Evolutionary conservation across 2,797 vertebrate species (phyloP), one percentile per base, ranked within the genome.

Genomic region (Synaphobranchus kaupii): DNA sequence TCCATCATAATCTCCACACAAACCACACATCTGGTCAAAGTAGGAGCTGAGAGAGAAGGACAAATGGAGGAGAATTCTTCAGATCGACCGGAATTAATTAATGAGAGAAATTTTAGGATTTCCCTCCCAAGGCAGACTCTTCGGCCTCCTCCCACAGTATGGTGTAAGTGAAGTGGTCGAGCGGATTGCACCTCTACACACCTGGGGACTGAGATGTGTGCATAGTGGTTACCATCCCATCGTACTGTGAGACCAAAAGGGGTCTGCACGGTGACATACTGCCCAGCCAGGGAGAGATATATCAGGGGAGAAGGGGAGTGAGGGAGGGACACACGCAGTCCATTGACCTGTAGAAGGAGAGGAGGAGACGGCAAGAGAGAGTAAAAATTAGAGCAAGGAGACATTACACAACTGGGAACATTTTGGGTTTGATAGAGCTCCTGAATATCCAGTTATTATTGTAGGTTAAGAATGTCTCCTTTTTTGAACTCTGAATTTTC

Each of bases 151-250:
- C 34, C 13, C 31, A 60, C 44, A 17, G n/a, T 48, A 66, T 34
- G 3, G 15, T 15, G 0, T 2, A 52, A 60, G 2, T 5, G 28
- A 60, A 83, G 58, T 56, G 58, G 7, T 50, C 0, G 28, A 22
- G 58, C 4, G 25, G 39, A 22, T 44, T 85, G 82, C 68, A 28
- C 54, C 54, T 12, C 20, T n/a, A 91, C 91, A 47, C 68, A 97
- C 96, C 96, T 97, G 89, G 96, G 93, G 82, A 97, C 94, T 3
- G 93, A 90, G 89, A 97, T 94, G 90, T 93, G 94, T 73, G 96
- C 95, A 20, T 96, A 94, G 91, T 97, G 96, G 89, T 96, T 95
- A 48, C 96, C 96, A 12, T 97, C 96, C 96, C 96, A 97, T 84
- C 95, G 95, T 48, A 97, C 94, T 25, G 48, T 86, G n/a, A 97